Conservation (phyloP, 2,113 vertebrate genomes). For the Coptodon bakossiorum region DNA sequence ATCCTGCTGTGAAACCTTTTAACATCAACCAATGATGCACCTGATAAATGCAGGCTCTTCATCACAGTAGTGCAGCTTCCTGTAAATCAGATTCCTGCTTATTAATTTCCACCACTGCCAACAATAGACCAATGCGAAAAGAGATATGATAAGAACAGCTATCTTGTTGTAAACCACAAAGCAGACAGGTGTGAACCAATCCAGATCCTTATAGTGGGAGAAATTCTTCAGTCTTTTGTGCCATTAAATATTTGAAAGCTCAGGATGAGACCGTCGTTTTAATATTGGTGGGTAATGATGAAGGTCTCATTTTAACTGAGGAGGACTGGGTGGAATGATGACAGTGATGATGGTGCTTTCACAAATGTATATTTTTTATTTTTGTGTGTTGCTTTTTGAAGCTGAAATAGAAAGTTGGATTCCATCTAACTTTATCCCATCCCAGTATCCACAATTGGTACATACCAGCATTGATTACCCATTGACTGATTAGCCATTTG, state of each 20-base stretch:
- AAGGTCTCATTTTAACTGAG: neutral
- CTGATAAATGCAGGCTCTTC: neutral
- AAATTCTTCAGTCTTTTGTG: neutral
- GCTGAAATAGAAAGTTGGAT: neutral
- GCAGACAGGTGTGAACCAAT: neutral
- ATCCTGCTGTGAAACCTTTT: neutral
- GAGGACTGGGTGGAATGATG: neutral
- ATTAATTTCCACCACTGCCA: neutral
- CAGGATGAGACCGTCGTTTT: neutral
- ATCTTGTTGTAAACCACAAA: neutral
- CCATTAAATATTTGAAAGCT: neutral
- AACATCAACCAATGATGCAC: neutral
- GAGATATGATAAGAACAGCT: neutral
- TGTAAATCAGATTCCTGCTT: neutral
- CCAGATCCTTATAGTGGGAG: neutral
- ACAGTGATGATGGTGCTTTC: neutral
- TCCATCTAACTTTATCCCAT: neutral
- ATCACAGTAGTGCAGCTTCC: neutral
- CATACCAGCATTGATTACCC: neutral
- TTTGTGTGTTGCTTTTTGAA: neutral
- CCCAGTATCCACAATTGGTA: neutral
- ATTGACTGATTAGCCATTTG: neutral
- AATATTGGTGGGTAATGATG: neutral
- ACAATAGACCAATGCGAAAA: neutral
- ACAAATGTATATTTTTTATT: neutral